Evolutionary conservation across 2,113 vertebrate genomes (phyloP).

Genomic region (Vidua macroura): DNA sequence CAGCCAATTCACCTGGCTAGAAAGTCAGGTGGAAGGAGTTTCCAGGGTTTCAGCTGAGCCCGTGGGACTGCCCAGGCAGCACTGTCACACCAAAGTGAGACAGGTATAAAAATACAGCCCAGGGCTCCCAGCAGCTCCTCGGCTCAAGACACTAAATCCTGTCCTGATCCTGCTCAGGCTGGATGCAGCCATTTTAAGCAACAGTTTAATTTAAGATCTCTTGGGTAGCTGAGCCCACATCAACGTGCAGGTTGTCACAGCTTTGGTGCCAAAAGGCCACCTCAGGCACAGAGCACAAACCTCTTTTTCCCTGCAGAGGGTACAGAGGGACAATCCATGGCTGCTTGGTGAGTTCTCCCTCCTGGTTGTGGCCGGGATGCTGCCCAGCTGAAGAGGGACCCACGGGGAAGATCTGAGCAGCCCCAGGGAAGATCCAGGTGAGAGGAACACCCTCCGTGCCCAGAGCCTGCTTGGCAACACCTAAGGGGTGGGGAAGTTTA

Average conservation of each 20-base stretch:
- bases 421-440: not conserved
- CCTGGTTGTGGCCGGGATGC: not conserved
- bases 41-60: not conserved
- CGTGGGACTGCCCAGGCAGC: not conserved
- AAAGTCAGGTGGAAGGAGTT: not conserved
- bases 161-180: slow-evolving; percentile 54
- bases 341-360: fast-evolving
- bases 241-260: not conserved
- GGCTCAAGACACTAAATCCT: slow-evolving; percentile 45
- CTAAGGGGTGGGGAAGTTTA: not conserved
- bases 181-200: slow-evolving; percentile 57
- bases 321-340: fast-evolving
- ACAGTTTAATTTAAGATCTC: slow-evolving; percentile 29
- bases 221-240: not conserved
- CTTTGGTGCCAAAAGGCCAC: not conserved
- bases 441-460: not conserved
- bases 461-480: not conserved
- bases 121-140: not conserved
- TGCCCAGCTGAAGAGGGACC: not conserved
- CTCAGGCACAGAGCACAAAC: not conserved
- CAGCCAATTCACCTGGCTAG: not conserved
- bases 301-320: not conserved
- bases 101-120: not conserved
- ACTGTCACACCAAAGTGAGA: not conserved
- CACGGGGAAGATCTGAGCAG: not conserved